Base-by-base conservation (phyloP, 2,113 vertebrate genomes). In the Chaenocephalus aceratus region DNA sequence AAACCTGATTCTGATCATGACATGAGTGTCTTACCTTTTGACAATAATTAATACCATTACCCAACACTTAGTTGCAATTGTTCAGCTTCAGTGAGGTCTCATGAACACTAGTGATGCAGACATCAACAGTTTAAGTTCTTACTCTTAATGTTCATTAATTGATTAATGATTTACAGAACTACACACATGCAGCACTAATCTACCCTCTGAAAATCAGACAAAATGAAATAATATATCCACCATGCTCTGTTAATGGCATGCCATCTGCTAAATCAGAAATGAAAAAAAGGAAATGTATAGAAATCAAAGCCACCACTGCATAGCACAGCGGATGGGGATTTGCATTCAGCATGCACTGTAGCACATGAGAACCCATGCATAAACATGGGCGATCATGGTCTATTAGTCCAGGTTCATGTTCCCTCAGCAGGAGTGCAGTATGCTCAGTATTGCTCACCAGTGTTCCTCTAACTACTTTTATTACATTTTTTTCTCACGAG, bases 241-340 rank as follows among this genome's bases (percentile, higher is more conserved):
- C 49, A 21, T 41, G 2, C 15, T 81, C 15, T 51, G 18, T 58
- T 23, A 26, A 36, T 6, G 51, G 6, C n/a, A 9, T 69, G 13
- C 51, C 72, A 12, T 52, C 61, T 70, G 2, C 77, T 36, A 61
- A n/a, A 70, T 30, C n/a, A 15, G 14, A 79, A 57, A 80, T 56
- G 4, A 52, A 75, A 60, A 79, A 84, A 91, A 83, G 84, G 86
- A 90, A 83, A 79, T 89, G 51, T 41, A 41, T 41, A 41, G 7
- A 74, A 81, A 77, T 34, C 48, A 70, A 71, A 79, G 56, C 59
- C 62, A n/a, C 62, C 21, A 2, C 23, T 12, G 7, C 64, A 72
- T 30, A 44, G 57, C 13, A 36, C 21, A 57, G 23, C 12, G 23
- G 16, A 62, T 30, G 60, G 9, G 34, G 26, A 65, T 83, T 72